phyloP scores from a whole-genome alignment of 37 sponge, comb jelly and placozoan genomes.

The Chondrilla cf. caribensis region DNA sequence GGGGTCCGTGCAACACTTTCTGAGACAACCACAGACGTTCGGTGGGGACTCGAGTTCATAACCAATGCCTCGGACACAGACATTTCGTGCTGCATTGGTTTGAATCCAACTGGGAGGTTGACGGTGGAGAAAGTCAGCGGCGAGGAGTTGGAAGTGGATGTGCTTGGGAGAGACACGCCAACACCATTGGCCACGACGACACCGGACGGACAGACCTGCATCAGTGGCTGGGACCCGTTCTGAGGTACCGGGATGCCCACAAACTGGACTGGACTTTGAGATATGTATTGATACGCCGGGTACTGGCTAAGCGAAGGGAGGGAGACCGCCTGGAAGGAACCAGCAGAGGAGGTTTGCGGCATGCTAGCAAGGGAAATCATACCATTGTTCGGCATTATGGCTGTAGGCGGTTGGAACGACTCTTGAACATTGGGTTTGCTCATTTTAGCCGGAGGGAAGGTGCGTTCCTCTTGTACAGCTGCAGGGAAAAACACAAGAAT shows the following conservation, averaged over 20 bases:
- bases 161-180: neutral
- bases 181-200: neutral
- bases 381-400: neutral
- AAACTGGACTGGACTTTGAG: conserved; percentile 10
- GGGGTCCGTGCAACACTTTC: neutral
- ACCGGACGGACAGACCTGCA: neutral
- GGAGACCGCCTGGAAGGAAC: neutral
- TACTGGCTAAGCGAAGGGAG: neutral
- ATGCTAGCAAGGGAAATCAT: neutral
- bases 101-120: neutral
- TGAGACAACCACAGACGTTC: neutral
- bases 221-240: neutral
- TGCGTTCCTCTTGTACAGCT: conserved; percentile 92
- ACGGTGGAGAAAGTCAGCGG: neutral
- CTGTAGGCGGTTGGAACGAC: neutral
- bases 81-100: neutral
- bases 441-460: conserved; percentile 31
- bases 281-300: neutral
- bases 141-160: too few relatives aligned
- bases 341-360: neutral
- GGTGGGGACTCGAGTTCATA: neutral
- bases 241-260: conserved; percentile 18
- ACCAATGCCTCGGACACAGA: neutral
- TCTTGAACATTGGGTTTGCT: neutral
- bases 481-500: neutral